Evolutionary conservation across 2,888 invertebrate species (phyloP), one percentile per base, ranked within the genome.

Genomic region (Himalopsyche japonica): DNA sequence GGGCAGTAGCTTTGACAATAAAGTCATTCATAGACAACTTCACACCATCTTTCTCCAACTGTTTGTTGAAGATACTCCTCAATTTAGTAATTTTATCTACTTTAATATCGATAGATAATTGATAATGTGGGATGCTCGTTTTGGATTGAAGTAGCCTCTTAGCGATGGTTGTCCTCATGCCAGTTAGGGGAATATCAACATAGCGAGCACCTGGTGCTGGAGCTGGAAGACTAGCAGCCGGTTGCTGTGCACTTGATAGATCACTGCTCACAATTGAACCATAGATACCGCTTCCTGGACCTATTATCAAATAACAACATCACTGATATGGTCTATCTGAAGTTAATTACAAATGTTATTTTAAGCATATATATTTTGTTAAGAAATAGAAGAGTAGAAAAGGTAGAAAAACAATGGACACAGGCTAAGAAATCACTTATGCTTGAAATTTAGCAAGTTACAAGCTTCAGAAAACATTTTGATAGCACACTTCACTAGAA

Each of bases 21-120:
- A 99, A 98, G 91, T 99, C 99, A 89, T 99, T 99, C 5, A 99
- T 95, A 57, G 98, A 98, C 24, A 99, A 92, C 91, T 97, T 98
- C n/a, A 95, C 91, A 87, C 95, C 94, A 20, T 96, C 94, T 88
- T 97, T 97, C 80, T 95, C 96, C 86, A 97, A 90, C 88, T 94
- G 93, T 82, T 96, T 96, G 89, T 99, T 99, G 86, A 98, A 93
- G 86, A 94, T 93, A 88, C 94, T 93, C 86, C 98, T 93, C 89
- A 98, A 92, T 88, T 94, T 93, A 82, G 98, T 92, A 89, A 95
- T 92, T 88, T 94, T 94, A 89, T 99, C 98, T 88, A 99, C 94
- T 88, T 95, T 95, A 84, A 98, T 93, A 82, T 99, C 98, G 70
- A 95, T 93, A 0, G 96, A 95, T 2, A 99, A 92, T 90, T 99